Conservation (phyloP, 2,113 vertebrate species). For the Aldabrachelys gigantea region DNA sequence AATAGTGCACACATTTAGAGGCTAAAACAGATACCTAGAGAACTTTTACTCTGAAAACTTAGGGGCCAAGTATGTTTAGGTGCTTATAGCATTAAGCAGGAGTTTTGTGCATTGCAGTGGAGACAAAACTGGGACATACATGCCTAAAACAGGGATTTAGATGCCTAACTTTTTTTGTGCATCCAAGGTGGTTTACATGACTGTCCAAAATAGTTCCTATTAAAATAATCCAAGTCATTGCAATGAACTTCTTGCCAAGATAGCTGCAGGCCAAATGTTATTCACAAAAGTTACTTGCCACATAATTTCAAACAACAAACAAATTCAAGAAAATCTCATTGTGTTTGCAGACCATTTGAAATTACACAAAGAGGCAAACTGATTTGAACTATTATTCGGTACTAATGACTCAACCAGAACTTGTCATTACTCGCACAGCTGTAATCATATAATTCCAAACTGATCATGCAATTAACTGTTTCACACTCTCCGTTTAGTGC, state of each 20-base stretch:
- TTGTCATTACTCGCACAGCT: not conserved
- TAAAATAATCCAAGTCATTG: not conserved
- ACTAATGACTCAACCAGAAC: not conserved
- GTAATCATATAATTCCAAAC: not conserved
- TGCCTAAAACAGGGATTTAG: no score
- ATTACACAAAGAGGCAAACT: not conserved
- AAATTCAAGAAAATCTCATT: not conserved
- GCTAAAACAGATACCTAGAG: no score
- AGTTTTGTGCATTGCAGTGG: no score
- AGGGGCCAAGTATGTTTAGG: no score
- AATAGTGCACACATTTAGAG: no score
- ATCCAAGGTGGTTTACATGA: not conserved
- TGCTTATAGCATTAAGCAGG: no score
- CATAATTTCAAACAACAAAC: not conserved
- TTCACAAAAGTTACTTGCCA: not conserved
- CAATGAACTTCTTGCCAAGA: not conserved
- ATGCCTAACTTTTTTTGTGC: no score
- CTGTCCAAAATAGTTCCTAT: not conserved
- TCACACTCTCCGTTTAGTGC: not conserved
- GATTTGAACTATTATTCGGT: not conserved
- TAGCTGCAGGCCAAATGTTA: not conserved
- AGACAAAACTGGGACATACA: no score
- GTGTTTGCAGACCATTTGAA: not conserved
- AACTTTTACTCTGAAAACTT: no score
- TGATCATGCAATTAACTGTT: not conserved